phyloP scores from a whole-genome alignment of 2,888 invertebrate genomes.

The Campoletis raptor region DNA sequence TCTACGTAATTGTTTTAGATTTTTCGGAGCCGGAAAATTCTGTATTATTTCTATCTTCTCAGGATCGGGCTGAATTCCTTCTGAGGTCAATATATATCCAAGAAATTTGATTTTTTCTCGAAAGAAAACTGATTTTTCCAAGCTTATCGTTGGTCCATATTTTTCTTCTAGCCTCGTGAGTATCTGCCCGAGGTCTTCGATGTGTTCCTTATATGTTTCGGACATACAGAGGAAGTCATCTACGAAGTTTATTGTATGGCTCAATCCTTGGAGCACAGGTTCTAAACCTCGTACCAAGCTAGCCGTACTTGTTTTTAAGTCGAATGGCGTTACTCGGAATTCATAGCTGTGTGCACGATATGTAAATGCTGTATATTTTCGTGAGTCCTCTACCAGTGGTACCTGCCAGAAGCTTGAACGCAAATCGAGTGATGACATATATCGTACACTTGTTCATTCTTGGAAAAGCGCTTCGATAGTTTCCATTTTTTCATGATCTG shows the following conservation, averaged over 20 bases:
- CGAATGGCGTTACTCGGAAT: conserved; percentile 3
- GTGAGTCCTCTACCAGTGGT: not conserved
- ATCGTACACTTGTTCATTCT: too few species aligned
- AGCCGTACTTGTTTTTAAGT: too few species aligned
- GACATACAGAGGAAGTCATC: conserved; percentile 23
- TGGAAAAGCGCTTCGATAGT: too few species aligned
- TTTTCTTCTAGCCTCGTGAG: not conserved
- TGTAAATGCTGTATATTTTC: not conserved
- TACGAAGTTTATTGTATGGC: conserved; percentile 13
- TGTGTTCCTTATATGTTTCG: not conserved
- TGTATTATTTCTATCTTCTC: not conserved
- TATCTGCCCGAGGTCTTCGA: not conserved
- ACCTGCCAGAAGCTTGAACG: conserved; percentile 2
- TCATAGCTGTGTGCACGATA: not conserved
- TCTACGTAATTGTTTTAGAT: conserved; percentile 5
- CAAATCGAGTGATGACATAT: not conserved
- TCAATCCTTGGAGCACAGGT: not conserved
- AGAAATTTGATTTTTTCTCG: conserved; percentile 1
- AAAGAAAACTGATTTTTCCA: conserved; percentile 11
- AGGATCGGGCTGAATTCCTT: conserved; percentile 8
- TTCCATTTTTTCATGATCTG: too few species aligned
- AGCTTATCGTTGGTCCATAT: not conserved
- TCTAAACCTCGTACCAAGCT: not conserved
- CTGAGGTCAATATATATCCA: not conserved
- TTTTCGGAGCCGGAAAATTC: not conserved